Evolutionary conservation across 2,797 vertebrate species (phyloP).

Genomic region (Danio albolineatus): DNA sequence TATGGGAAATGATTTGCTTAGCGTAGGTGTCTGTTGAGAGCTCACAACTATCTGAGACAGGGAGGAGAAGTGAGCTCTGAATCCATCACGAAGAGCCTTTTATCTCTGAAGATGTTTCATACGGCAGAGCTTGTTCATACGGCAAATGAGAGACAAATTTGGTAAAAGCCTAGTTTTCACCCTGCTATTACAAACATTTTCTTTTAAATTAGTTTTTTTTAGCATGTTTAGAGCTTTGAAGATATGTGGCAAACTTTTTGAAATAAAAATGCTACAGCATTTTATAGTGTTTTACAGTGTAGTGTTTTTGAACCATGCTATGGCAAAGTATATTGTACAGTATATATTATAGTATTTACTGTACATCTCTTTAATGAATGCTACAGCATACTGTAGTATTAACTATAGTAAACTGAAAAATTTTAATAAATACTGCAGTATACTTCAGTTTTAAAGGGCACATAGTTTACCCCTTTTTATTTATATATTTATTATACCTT

Average conservation of each 20-base stretch:
- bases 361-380: no score
- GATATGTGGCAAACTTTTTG: not conserved
- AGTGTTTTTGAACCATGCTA: no score
- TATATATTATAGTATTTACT: no score
- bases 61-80: slow-evolving; percentile 41
- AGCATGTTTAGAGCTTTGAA: not conserved
- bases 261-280: no score
- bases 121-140: not conserved
- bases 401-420: no score
- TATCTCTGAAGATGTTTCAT: slow-evolving; percentile 23
- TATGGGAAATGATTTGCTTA: slow-evolving; percentile 55
- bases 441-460: no score
- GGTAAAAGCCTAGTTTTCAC: not conserved
- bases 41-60: slow-evolving; percentile 36
- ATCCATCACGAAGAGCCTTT: slow-evolving; percentile 27
- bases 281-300: no score
- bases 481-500: no score
- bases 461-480: no score
- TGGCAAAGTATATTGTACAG: no score
- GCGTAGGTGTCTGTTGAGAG: slow-evolving; percentile 53
- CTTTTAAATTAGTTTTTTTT: not conserved
- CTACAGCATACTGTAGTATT: no score
- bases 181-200: not conserved
- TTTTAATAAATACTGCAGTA: no score
- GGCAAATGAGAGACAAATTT: slow-evolving; percentile 35